phyloP scores from a whole-genome alignment of 2,113 vertebrate genomes.

The Furnarius figulus region DNA sequence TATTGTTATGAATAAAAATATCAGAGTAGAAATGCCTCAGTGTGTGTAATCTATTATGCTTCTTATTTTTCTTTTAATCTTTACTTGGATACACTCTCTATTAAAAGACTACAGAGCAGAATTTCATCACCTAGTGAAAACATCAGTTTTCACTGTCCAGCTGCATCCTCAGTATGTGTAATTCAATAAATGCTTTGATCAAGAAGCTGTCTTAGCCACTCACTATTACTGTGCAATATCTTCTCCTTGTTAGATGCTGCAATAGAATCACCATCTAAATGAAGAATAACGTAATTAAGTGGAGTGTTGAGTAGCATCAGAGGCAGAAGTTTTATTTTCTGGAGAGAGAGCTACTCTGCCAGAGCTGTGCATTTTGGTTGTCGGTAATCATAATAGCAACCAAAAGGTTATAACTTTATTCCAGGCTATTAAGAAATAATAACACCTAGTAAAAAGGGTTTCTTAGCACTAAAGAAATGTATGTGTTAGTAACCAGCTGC shows the following conservation, averaged over 20 bases:
- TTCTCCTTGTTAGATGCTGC: conserved; percentile 22
- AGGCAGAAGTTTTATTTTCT: not conserved
- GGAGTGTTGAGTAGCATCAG: not conserved
- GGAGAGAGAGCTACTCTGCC: not conserved
- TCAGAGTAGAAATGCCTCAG: not conserved
- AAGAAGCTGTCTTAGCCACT: conserved; percentile 33
- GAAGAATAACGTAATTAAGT: conserved; percentile 28
- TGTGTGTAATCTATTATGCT: not conserved
- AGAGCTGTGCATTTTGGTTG: not conserved
- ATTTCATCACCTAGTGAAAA: conserved; percentile 34
- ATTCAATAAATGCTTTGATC: conserved; percentile 29
- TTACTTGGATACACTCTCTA: not conserved
- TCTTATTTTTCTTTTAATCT: conserved; percentile 11
- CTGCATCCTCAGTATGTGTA: not conserved
- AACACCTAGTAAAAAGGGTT: not conserved
- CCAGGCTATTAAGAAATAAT: conserved; percentile 7
- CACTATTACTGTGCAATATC: conserved; percentile 12
- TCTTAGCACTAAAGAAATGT: not conserved
- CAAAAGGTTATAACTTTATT: not conserved
- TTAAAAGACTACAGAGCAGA: not conserved
- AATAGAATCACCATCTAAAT: conserved; percentile 31
- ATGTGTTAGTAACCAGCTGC: not conserved
- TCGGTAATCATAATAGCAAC: not conserved
- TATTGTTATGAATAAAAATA: not conserved
- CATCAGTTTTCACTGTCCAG: conserved; percentile 8